Percentiles rank a stretch among this genome's conserved stretches.
These are phyloP conservation scores for Corythornis vintsioides DNA, from an alignment of 2,113 vertebrate genomes.

Conservation along the genomic window DNA sequence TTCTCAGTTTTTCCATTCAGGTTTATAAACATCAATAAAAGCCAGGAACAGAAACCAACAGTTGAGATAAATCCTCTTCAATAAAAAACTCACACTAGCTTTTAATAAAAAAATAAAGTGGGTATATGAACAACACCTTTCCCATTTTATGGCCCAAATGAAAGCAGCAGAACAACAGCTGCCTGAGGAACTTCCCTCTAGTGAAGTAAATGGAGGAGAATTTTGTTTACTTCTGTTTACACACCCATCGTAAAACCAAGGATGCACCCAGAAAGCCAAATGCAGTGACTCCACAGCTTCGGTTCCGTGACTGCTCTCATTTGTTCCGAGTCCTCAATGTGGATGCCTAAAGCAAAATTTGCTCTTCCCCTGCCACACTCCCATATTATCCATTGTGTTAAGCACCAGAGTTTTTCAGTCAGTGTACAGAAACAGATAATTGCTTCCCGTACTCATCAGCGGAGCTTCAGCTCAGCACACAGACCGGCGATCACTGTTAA, in stretches of 20 bases:
- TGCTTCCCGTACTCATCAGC: neutral
- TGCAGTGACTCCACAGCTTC: neutral
- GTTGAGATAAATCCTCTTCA: neutral
- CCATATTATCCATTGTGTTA: constrained; percentile 34
- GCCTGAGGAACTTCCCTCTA: neutral
- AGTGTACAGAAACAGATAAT: constrained; percentile 35
- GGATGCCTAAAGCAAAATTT: constrained; percentile 16
- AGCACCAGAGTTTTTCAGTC: constrained; percentile 10
- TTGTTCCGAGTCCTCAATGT: constrained; percentile 18
- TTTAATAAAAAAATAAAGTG: neutral
- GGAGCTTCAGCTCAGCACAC: neutral
- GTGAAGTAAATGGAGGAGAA: constrained; percentile 36
- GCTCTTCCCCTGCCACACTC: neutral
- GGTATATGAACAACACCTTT: neutral
- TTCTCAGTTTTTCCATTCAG: neutral
- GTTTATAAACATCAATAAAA: constrained; percentile 10
- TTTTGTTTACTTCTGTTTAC: constrained; percentile 41
- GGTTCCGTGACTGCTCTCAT: neutral
- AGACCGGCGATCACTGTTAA: neutral
- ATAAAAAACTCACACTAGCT: neutral
- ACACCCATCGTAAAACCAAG: constrained; percentile 26
- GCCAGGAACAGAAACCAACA: neutral
- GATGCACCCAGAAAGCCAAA: constrained; percentile 29
- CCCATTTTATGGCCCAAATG: neutral
- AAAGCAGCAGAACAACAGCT: neutral